These are phyloP conservation scores for Drosophila imparisetae DNA, from an alignment of 2,888 invertebrate genomes.

Conservation along the genomic window DNA sequence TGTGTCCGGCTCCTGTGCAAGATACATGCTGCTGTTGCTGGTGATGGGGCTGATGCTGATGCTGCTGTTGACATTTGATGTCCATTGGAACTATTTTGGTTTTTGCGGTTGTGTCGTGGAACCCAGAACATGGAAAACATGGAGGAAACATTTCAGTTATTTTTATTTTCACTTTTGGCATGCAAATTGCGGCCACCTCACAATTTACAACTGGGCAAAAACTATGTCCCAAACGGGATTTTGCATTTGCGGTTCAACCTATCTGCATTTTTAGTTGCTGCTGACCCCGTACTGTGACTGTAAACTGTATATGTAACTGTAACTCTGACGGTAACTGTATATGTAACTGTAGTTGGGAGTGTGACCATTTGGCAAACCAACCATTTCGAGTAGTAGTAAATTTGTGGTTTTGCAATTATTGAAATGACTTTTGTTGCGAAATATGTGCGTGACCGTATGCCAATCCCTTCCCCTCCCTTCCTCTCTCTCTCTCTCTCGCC, in stretches of 20 bases:
- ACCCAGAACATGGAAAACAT: constrained; percentile 63
- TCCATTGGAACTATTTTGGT: constrained; percentile 84
- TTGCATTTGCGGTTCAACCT: constrained; percentile 74
- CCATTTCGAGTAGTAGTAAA: constrained; percentile 81
- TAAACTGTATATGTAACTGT: constrained; percentile 1
- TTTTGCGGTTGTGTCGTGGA: constrained; percentile 72
- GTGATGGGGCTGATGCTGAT: constrained; percentile 63
- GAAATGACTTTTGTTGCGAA: constrained; percentile 80
- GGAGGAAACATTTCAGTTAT: constrained; percentile 76
- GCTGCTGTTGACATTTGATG: constrained; percentile 83
- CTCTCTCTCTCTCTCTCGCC: background rate
- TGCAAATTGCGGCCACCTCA: constrained; percentile 70
- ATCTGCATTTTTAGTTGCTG: constrained; percentile 53
- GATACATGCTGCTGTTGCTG: constrained; percentile 58
- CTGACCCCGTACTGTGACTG: constrained; percentile 11
- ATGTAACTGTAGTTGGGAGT: constrained; percentile 33
- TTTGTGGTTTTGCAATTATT: constrained; percentile 84
- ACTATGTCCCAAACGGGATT: constrained; percentile 67
- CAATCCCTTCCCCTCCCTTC: background rate
- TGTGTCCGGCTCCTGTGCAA: constrained; percentile 39
- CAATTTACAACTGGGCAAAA: constrained; percentile 70
- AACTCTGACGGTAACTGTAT: constrained; percentile 21
- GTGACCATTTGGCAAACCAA: constrained; percentile 61
- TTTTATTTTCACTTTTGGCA: constrained; percentile 75
- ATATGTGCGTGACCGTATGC: constrained; percentile 55